These are phyloP conservation scores for Esperia sulphurella DNA, from an alignment of 2,888 invertebrate genomes.

Conservation along the genomic window DNA sequence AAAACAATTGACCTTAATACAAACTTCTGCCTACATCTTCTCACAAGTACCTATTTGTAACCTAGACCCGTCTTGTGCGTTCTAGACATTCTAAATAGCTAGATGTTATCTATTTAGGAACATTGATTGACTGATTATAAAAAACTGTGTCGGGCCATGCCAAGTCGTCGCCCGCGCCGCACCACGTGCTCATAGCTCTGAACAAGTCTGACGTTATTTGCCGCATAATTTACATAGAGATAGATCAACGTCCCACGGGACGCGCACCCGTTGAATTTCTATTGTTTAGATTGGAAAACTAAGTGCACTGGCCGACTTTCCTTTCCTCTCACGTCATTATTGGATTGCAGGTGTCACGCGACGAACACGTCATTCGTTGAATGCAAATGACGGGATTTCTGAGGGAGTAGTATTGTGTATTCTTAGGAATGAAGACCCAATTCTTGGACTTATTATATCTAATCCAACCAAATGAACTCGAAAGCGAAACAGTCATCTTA, in stretches of 20 bases:
- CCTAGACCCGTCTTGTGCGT: neutral
- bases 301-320: slow-evolving; percentile 61
- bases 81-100: slow-evolving; percentile 6
- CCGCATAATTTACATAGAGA: slow-evolving; percentile 78
- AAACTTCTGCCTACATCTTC: too few relatives aligned
- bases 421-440: neutral
- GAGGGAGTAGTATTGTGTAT: neutral
- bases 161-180: slow-evolving; percentile 27
- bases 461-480: too few relatives aligned
- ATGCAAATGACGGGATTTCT: slow-evolving; percentile 4
- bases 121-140: slow-evolving; percentile 11
- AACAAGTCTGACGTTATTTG: slow-evolving; percentile 70
- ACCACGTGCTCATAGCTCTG: slow-evolving; percentile 51
- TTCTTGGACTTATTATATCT: too few relatives aligned
- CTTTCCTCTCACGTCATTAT: slow-evolving; percentile 71
- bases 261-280: slow-evolving; percentile 77
- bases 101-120: neutral
- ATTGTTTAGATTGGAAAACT: slow-evolving; percentile 80
- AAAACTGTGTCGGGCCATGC: slow-evolving; percentile 13
- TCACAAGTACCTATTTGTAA: neutral
- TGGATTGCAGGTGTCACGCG: slow-evolving; percentile 46
- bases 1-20: too few relatives aligned
- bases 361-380: slow-evolving; percentile 15
- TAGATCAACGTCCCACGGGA: slow-evolving; percentile 71
- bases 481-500: too few relatives aligned